Conservation (phyloP, 2,797 vertebrate species). For the Distichodus sexfasciatus region DNA sequence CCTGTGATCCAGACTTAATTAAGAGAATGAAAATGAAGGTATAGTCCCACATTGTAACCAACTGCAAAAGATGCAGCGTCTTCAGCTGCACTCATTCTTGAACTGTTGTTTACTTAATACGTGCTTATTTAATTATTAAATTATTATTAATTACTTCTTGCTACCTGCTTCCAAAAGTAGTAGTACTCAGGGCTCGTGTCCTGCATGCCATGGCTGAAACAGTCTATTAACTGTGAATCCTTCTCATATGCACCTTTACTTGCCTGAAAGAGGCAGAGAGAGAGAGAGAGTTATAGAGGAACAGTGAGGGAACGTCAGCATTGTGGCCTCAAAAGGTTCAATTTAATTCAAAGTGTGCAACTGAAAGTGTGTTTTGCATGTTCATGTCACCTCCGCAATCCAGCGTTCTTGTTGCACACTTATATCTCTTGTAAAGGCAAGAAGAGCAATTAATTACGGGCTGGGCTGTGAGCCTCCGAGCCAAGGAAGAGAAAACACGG, state of each 20-base stretch:
- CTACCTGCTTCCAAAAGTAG: constrained; percentile 61
- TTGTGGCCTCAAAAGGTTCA: neutral
- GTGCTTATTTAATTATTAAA: too few relatives aligned
- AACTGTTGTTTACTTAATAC: too few relatives aligned
- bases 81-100: too few relatives aligned
- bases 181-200: constrained; percentile 63
- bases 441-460: constrained; percentile 69
- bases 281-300: neutral
- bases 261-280: neutral
- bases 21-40: neutral
- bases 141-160: too few relatives aligned
- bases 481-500: too few relatives aligned
- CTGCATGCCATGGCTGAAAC: constrained; percentile 72
- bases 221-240: constrained; percentile 67
- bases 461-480: too few relatives aligned
- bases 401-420: constrained; percentile 50
- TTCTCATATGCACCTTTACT: too few relatives aligned
- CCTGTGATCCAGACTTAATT: constrained; percentile 37
- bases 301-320: neutral
- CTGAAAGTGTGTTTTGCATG: neutral
- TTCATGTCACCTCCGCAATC: constrained; percentile 64
- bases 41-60: neutral
- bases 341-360: neutral
- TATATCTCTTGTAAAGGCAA: constrained; percentile 66
- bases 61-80: too few relatives aligned